phyloP scores from a whole-genome alignment of 1,140 invertebrate species.

The Centruroides sculpturatus region DNA sequence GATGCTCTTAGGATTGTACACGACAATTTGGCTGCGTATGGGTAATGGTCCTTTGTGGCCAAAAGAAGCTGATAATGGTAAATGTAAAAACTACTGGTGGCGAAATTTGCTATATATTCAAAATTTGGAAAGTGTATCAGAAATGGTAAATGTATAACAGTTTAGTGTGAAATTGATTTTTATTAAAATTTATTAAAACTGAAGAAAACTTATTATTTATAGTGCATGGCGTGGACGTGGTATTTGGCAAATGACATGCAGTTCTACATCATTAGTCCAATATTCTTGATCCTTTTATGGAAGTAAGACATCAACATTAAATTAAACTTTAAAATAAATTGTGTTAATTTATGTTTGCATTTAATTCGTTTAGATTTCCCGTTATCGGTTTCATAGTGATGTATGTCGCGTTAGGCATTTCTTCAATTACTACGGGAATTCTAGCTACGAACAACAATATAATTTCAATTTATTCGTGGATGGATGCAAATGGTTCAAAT shows the following conservation, averaged over 20 bases:
- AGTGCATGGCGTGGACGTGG: conserved; percentile 48
- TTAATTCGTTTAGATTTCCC: too few species aligned
- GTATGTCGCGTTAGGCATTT: too few species aligned
- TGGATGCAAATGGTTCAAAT: too few species aligned
- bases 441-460: too few species aligned
- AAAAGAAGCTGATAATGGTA: background rate
- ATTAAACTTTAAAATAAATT: background rate
- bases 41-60: conserved; percentile 8
- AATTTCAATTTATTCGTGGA: too few species aligned
- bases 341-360: background rate
- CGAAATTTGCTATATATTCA: conserved; percentile 16
- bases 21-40: background rate
- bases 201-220: background rate
- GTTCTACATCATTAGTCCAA: conserved; percentile 26
- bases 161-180: too few species aligned
- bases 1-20: background rate
- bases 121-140: conserved; percentile 8
- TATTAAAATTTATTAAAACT: background rate
- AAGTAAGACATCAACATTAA: background rate
- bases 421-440: too few species aligned
- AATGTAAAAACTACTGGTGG: conserved; percentile 20
- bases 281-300: conserved; percentile 23
- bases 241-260: conserved; percentile 30
- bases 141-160: background rate
- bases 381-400: too few species aligned